Base-by-base conservation (phyloP, 2,113 vertebrate genomes). In the Petroica traversi region DNA sequence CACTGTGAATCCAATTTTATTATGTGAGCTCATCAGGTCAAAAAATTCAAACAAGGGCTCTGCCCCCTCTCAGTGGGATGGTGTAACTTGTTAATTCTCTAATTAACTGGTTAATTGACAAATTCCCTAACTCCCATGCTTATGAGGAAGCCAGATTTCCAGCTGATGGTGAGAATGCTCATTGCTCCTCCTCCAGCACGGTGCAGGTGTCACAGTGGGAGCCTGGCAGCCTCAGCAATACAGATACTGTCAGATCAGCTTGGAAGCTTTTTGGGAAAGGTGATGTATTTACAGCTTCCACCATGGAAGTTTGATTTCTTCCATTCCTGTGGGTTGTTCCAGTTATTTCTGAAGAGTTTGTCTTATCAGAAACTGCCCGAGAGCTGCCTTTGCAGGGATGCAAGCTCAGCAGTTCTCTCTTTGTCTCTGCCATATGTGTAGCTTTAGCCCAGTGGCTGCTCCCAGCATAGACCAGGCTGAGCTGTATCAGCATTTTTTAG, bases 351-450 rank as follows among this genome's bases (percentile, higher is more conserved):
- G 58, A 31, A 67, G 33, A 75, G 15, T 67, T 73, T 75, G 7
- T 29, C 13, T 12, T 34, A 46, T 1, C 17, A 41, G 49, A 86
- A 86, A 23, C 25, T 82, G 38, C 33, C 38, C 16, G 41, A 19
- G 15, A 28, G 41, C 15, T 72, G 58, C 14, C 55, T 73, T 63
- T 43, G 45, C 49, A 40, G 24, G 61, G 58, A 33, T 69, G 55
- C 15, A 66, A 76, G 49, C 19, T 8, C 41, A 66, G 49, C 33
- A 52, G 38, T n/a, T 86, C 83, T 58, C 24, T 38, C 29, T 76
- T 23, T 52, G 14, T 40, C 31, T 31, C 45, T 71, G 61, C 25
- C 0, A 0, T 40, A 20, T 0, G 1, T 9, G 38, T 18, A 25
- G 29, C 26, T 75, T 46, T 33, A 74, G 34, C 29, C 33, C 24